phyloP scores from a whole-genome alignment of 2,888 invertebrate genomes.

The Troides aeacus region DNA sequence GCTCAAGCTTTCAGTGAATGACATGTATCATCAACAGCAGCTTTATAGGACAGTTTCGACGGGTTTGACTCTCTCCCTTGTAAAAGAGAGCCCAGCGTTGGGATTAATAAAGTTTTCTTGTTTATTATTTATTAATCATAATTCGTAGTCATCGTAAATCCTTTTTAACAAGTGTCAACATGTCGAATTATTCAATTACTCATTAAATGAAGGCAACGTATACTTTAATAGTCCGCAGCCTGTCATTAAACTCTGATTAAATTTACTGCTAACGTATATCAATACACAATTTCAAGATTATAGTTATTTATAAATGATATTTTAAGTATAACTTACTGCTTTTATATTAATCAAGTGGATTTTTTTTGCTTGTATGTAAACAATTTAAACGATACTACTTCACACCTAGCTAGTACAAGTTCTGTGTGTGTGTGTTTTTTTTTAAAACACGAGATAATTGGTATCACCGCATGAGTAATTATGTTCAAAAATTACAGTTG shows the following conservation, averaged over 20 bases:
- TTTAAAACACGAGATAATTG: constrained; percentile 10
- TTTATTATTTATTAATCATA: not conserved
- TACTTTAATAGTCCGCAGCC: constrained; percentile 1
- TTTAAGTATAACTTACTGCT: constrained; percentile 9
- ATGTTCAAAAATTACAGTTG: constrained; percentile 5
- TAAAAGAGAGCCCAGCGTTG: not conserved
- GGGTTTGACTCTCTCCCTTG: too few species aligned
- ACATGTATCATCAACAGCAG: too few species aligned
- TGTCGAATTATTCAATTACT: constrained; percentile 5
- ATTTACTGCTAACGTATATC: constrained; percentile 4
- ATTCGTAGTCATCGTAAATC: not conserved
- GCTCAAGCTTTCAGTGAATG: too few species aligned
- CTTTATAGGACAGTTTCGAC: too few species aligned
- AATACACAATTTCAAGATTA: not conserved
- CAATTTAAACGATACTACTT: constrained; percentile 22
- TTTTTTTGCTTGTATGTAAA: constrained; percentile 31
- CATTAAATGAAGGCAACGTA: not conserved
- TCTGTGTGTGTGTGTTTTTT: not conserved
- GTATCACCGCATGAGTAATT: constrained; percentile 15
- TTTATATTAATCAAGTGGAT: constrained; percentile 3
- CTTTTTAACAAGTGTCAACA: constrained; percentile 1
- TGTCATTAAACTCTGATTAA: constrained; percentile 15
- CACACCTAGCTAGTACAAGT: constrained; percentile 14
- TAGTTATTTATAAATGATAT: not conserved
- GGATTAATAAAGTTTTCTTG: not conserved